These are phyloP conservation scores for Macquaria ambigua DNA, from an alignment of 2,113 vertebrate genomes.

Conservation along the genomic window DNA sequence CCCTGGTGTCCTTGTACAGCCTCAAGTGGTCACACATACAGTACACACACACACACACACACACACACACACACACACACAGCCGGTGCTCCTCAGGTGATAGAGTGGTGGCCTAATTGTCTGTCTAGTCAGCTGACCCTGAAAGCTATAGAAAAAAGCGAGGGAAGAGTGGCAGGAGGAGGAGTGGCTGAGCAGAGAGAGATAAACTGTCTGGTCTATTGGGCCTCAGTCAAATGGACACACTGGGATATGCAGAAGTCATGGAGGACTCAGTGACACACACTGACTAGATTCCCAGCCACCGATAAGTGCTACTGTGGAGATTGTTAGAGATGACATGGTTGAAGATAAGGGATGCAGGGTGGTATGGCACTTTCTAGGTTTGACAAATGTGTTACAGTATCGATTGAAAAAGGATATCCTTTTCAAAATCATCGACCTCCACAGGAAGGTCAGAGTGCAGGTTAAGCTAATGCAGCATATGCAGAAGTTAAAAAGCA, in stretches of 20 bases:
- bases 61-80: constrained; percentile 40
- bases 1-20: constrained; percentile 13
- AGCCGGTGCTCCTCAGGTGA: constrained; percentile 55
- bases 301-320: neutral
- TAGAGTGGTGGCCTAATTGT: constrained; percentile 69
- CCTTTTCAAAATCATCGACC: neutral
- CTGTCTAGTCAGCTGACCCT: constrained; percentile 78
- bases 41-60: constrained; percentile 6
- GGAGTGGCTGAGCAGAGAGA: constrained; percentile 23
- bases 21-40: constrained; percentile 25
- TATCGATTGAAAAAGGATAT: neutral
- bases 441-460: neutral
- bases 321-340: constrained; percentile 12
- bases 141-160: constrained; percentile 61
- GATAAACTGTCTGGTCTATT: constrained; percentile 51
- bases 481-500: neutral
- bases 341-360: constrained; percentile 5
- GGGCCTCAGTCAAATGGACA: constrained; percentile 10
- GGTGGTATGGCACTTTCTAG: neutral
- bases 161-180: constrained; percentile 25
- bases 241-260: neutral
- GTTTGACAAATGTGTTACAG: neutral
- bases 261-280: constrained; percentile 21
- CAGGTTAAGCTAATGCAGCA: neutral
- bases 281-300: neutral